These are phyloP conservation scores for Potorous gilbertii DNA, from an alignment of 2,797 vertebrate genomes.

Conservation along the genomic window DNA sequence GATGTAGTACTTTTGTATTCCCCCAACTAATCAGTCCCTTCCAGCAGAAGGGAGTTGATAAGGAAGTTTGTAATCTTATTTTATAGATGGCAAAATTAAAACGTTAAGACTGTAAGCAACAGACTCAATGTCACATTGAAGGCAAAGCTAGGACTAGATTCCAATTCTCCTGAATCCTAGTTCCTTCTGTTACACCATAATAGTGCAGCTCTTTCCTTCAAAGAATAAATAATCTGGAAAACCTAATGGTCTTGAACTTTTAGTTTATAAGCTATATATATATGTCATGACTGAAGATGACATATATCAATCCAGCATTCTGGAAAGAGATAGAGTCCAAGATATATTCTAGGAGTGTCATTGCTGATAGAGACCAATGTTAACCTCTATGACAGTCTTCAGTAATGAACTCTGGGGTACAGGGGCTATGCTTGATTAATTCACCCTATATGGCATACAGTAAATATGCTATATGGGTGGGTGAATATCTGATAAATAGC, in stretches of 20 bases:
- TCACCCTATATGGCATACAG: background rate
- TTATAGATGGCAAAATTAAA: background rate
- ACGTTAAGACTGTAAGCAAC: background rate
- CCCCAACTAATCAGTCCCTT: background rate
- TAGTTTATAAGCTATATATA: background rate
- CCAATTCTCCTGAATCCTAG: background rate
- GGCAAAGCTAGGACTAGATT: background rate
- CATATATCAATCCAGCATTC: background rate
- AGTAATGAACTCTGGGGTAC: background rate
- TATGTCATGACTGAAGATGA: background rate
- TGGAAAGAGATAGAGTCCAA: background rate
- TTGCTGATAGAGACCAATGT: background rate
- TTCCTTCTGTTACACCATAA: background rate
- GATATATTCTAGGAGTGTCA: background rate
- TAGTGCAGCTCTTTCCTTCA: background rate
- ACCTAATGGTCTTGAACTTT: background rate
- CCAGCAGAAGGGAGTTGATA: background rate
- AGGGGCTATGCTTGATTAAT: background rate
- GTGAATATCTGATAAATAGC: background rate
- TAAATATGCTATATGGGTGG: background rate
- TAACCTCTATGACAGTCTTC: background rate
- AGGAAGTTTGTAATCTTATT: background rate
- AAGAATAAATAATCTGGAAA: background rate
- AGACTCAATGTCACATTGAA: background rate
- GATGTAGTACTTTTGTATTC: background rate